Conservation (phyloP, 1,140 invertebrate genomes). For the Pissodes strobi region DNA sequence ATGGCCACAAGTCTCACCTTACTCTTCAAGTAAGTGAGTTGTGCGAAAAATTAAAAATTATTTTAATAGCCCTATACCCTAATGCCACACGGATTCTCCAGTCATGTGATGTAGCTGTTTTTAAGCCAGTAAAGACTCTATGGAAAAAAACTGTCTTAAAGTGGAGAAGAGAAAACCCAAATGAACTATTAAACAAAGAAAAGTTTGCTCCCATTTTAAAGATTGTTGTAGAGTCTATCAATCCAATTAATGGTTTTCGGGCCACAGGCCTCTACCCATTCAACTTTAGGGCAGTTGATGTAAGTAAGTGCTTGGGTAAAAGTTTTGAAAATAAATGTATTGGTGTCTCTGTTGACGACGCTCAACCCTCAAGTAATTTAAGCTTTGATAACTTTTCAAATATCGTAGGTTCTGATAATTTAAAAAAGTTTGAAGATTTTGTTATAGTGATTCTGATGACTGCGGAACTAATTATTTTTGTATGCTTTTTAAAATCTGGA, state of each 20-base stretch:
- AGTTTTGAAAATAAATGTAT: too few species aligned
- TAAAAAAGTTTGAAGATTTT: too few species aligned
- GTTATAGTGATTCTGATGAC: too few species aligned
- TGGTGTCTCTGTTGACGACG: too few species aligned
- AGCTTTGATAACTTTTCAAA: too few species aligned
- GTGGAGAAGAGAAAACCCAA: slow-evolving; percentile 8
- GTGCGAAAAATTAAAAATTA: slow-evolving; percentile 44
- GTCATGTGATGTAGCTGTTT: slow-evolving; percentile 25
- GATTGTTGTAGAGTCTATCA: neutral
- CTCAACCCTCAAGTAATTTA: too few species aligned
- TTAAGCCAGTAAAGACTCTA: slow-evolving; percentile 22
- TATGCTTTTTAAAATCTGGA: too few species aligned
- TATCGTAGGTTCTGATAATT: too few species aligned
- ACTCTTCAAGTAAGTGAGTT: slow-evolving; percentile 39
- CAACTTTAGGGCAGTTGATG: neutral
- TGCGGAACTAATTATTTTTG: too few species aligned
- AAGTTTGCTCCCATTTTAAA: slow-evolving; percentile 11
- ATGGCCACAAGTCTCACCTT: too few species aligned
- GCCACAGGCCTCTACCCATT: neutral
- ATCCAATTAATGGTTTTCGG: neutral
- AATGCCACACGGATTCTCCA: slow-evolving; percentile 42
- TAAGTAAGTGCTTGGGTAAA: neutral
- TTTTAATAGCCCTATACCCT: slow-evolving; percentile 45
- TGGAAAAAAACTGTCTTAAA: slow-evolving; percentile 22
- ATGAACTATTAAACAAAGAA: slow-evolving; percentile 7